These are phyloP conservation scores for Cavia porcellus DNA, from an alignment of 2,113 vertebrate genomes.

Conservation along the genomic window DNA sequence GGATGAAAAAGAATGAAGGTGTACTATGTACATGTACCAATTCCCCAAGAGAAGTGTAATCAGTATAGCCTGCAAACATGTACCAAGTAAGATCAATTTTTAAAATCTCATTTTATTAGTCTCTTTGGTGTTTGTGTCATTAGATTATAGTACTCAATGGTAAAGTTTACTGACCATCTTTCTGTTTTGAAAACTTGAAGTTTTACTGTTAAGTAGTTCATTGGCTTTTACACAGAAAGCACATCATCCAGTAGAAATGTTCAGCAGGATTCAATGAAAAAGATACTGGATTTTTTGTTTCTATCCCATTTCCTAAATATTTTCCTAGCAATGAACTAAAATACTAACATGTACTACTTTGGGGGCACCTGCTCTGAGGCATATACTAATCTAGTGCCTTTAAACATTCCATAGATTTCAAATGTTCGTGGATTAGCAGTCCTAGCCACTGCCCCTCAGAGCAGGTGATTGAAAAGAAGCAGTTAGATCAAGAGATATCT, in stretches of 20 bases:
- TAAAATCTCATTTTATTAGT: neutral
- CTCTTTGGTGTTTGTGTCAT: neutral
- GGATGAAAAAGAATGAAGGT: neutral
- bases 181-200: conserved; percentile 29
- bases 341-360: neutral
- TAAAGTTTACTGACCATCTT: neutral
- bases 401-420: neutral
- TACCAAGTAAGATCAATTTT: neutral
- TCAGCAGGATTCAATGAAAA: neutral
- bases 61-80: neutral
- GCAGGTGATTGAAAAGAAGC: neutral
- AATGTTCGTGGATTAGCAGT: neutral
- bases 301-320: conserved; percentile 3
- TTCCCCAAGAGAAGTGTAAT: neutral
- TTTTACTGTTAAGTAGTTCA: conserved; percentile 6
- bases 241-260: neutral
- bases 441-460: neutral
- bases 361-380: neutral
- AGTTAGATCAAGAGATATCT: neutral
- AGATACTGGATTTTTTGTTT: neutral
- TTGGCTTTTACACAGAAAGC: neutral
- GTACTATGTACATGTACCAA: no score
- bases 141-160: neutral
- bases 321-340: neutral
- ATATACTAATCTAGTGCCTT: neutral